Base-by-base conservation (phyloP, 2,888 invertebrate species). In the Antitype chi region DNA sequence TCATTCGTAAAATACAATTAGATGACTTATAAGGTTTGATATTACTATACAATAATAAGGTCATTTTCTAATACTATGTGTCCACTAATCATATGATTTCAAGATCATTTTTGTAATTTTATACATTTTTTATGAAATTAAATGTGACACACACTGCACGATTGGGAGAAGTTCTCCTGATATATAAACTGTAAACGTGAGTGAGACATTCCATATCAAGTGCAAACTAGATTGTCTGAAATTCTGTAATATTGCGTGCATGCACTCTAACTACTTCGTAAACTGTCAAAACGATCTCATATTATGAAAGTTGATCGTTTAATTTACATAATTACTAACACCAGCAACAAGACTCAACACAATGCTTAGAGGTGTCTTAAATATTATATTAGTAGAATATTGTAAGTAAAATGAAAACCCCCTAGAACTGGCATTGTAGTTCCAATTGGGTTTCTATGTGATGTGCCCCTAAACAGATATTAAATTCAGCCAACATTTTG, bases 161-260 rank as follows among this genome's bases (percentile, higher is more conserved):
- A 92, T 92, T 92, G 92, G 93, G 92, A 93, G 91, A 90, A 88
- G 86, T 89, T 88, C 90, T 92, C 93, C 92, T 89, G 91, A 85
- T 92, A 92, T 93, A 93, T 89, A 85, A 93, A 94, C 94, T 91
- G 93, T 95, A 92, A 93, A 94, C 85, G 92, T 91, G 93, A 95
- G 94, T 95, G 96, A 96, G 96, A 96, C 96, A 96, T 96, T 96
- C 96, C 96, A 96, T 96, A 96, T 96, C 96, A 93, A 94, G 91
- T 90, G 88, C 88, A 89, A 89, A 87, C 87, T 88, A 86, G 86
- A 87, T 78, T 77, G 80, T 81, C 68, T 86, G 74, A 78, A 74
- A 72, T 82, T 82, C 64, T 76, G 69, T 72, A 75, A 78, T 81
- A 70, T 77, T 85, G 80, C 76, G 63, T 71, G 70, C 62, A 80